phyloP scores from a whole-genome alignment of 2,888 invertebrate genomes.

The Agriopis leucophaearia region DNA sequence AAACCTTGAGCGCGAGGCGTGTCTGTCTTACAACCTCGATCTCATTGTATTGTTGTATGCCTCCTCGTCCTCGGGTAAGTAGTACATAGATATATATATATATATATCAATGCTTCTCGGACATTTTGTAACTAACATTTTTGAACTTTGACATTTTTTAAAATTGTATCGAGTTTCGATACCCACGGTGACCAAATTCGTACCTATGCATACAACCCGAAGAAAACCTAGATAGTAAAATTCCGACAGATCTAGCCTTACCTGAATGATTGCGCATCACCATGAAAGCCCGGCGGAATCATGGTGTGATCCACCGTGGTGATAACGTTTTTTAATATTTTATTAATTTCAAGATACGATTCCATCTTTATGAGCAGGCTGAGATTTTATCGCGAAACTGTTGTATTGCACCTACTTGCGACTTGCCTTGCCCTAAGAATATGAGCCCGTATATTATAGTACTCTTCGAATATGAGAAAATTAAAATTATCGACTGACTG shows the following conservation, averaged over 20 bases:
- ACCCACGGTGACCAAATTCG: neutral
- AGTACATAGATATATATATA: no score
- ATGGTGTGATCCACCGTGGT: neutral
- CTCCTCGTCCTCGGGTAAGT: no score
- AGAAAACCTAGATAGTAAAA: neutral
- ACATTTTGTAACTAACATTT: no score
- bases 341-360: neutral
- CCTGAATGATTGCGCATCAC: neutral
- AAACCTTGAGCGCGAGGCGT: conserved; percentile 1
- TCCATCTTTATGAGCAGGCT: neutral
- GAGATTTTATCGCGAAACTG: no score
- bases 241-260: neutral
- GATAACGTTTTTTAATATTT: neutral
- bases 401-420: neutral
- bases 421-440: no score
- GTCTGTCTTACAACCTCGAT: neutral
- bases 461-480: no score
- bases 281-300: neutral
- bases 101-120: no score
- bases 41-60: neutral
- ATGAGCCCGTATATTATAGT: no score
- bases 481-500: no score
- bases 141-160: no score
- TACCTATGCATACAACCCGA: neutral
- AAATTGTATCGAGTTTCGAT: no score